A percentile compares a stretch with the other conserved stretches of the same genome.
phyloP scores from a whole-genome alignment of 2,888 invertebrate genomes.

The Lepeophtheirus nordmannii region DNA sequence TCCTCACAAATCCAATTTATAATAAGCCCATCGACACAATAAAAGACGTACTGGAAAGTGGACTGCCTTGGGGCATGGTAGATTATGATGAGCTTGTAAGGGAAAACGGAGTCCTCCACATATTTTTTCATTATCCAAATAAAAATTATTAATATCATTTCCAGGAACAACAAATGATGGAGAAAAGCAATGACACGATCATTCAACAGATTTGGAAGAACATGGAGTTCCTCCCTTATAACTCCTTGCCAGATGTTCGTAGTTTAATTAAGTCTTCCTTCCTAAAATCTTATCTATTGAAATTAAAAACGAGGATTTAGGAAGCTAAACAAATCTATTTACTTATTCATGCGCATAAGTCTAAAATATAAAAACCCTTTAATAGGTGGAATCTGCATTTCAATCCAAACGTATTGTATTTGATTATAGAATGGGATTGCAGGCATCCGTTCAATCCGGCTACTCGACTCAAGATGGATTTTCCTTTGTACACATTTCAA shows the following conservation, averaged over 20 bases:
- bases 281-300: not conserved
- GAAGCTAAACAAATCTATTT: not conserved
- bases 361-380: not conserved
- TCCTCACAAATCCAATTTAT: constrained; percentile 16
- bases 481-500: constrained; percentile 7
- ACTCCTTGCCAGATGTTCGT: not conserved
- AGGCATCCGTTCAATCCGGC: constrained; percentile 6
- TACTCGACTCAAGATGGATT: constrained; percentile 13
- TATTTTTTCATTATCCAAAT: not conserved
- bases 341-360: too few species aligned
- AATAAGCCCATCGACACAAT: constrained; percentile 15
- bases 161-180: constrained; percentile 22
- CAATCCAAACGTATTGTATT: constrained; percentile 1
- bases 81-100: constrained; percentile 9
- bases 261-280: too few species aligned
- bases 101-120: not conserved
- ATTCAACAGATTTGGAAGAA: constrained; percentile 12
- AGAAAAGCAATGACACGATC: constrained; percentile 10
- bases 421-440: constrained; percentile 17
- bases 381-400: not conserved
- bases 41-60: constrained; percentile 7
- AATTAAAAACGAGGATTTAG: not conserved
- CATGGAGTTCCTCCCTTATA: not conserved
- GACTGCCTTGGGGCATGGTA: constrained; percentile 22
- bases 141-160: not conserved